Percentiles rank a stretch among this genome's conserved stretches.
phyloP scores from a whole-genome alignment of 1,140 invertebrate species.

The Heterodera carotae region DNA sequence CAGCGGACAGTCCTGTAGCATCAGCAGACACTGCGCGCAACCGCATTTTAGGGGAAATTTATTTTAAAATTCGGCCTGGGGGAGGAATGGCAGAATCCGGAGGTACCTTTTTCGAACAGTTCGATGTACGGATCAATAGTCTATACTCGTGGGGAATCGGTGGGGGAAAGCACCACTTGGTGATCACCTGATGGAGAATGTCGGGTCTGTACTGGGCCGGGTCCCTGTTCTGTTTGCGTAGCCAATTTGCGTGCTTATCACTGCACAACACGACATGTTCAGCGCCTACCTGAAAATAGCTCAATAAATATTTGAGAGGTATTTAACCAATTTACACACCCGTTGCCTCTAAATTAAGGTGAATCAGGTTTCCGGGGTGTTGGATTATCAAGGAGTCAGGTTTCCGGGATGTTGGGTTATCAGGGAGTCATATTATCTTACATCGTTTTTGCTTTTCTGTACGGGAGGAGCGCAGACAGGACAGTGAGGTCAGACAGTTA shows the following conservation, averaged over 20 bases:
- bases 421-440: too few species aligned
- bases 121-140: too few species aligned
- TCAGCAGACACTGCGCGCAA: conserved; percentile 69
- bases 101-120: too few species aligned
- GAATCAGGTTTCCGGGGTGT: too few species aligned
- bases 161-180: not conserved
- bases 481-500: too few species aligned
- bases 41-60: conserved; percentile 26
- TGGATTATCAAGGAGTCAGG: too few species aligned
- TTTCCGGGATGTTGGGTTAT: too few species aligned
- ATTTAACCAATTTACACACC: conserved; percentile 4
- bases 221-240: conserved; percentile 68
- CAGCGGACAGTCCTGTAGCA: conserved; percentile 70
- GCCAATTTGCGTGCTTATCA: conserved; percentile 68
- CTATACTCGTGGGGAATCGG: too few species aligned
- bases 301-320: conserved; percentile 21
- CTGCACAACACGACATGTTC: conserved; percentile 69
- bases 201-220: conserved; percentile 69
- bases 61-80: not conserved
- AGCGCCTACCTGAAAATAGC: conserved; percentile 67
- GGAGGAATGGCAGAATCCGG: too few species aligned
- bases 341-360: too few species aligned
- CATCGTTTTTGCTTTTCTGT: too few species aligned
- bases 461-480: too few species aligned
- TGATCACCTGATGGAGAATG: conserved; percentile 70